phyloP scores from a whole-genome alignment of 1,140 invertebrate species.

The Dreissena polymorpha region DNA sequence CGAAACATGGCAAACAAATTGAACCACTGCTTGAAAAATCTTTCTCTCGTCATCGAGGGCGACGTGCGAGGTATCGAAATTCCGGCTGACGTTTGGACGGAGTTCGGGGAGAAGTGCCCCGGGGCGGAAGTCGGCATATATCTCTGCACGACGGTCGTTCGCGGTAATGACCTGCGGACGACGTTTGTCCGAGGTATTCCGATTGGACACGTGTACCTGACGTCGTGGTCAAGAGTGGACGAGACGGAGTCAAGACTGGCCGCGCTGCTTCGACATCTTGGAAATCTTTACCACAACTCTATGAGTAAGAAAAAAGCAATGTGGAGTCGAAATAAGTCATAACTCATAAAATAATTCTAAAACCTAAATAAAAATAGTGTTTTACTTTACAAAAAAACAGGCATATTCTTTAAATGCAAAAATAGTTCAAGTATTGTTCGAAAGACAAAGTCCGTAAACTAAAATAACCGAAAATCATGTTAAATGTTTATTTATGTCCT shows the following conservation, averaged over 20 bases:
- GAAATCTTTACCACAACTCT: conserved; percentile 32
- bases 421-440: too few species aligned
- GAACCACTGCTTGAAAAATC: conserved; percentile 30
- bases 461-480: too few species aligned
- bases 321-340: too few species aligned
- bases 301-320: conserved; percentile 36
- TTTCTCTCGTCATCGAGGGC: conserved; percentile 57
- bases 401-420: too few species aligned
- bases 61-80: conserved; percentile 54
- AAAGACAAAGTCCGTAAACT: too few species aligned
- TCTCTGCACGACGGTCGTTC: conserved; percentile 56
- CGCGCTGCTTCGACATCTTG: conserved; percentile 52
- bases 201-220: conserved; percentile 52
- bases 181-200: conserved; percentile 55
- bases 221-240: conserved; percentile 53
- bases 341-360: too few species aligned
- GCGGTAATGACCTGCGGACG: conserved; percentile 42
- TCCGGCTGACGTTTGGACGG: conserved; percentile 46
- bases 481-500: too few species aligned
- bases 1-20: conserved; percentile 46
- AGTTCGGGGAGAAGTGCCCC: conserved; percentile 42
- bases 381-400: too few species aligned
- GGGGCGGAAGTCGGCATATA: conserved; percentile 48
- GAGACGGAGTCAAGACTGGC: conserved; percentile 31
- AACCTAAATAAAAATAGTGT: too few species aligned